Evolutionary conservation across 2,113 vertebrate genomes (phyloP).

Genomic region (Oryzias curvinotus): DNA sequence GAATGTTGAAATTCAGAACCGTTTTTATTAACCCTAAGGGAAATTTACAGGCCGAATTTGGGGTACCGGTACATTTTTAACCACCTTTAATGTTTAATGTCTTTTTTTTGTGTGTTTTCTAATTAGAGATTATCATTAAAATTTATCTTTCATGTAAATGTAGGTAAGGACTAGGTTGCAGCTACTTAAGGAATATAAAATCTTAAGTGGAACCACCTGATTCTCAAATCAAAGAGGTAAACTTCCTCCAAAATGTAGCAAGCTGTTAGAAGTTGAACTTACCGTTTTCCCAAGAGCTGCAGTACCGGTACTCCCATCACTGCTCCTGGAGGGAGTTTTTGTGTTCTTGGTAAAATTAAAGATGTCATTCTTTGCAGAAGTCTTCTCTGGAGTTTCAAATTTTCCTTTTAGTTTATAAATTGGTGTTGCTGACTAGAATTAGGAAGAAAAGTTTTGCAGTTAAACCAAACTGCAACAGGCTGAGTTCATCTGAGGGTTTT

Average conservation of each 20-base stretch:
- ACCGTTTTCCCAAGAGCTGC: constrained; percentile 20
- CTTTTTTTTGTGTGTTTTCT: too few species aligned
- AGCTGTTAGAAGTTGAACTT: constrained; percentile 21
- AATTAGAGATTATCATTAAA: too few species aligned
- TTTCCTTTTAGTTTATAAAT: constrained; percentile 21
- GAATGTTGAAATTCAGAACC: too few species aligned
- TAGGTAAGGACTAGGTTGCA: too few species aligned
- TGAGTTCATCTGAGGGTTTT: neutral
- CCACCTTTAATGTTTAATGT: too few species aligned
- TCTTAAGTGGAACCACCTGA: neutral
- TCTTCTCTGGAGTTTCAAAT: constrained; percentile 33
- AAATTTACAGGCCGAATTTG: too few species aligned
- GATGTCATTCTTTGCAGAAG: constrained; percentile 27
- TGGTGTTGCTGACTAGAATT: constrained; percentile 23
- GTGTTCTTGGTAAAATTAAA: constrained; percentile 46
- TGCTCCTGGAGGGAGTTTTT: constrained; percentile 34
- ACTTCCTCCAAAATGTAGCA: neutral
- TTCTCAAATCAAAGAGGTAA: neutral
- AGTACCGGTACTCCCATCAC: neutral
- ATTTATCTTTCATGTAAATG: too few species aligned
- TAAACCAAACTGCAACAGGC: neutral
- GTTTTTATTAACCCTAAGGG: too few species aligned
- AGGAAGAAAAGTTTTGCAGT: neutral
- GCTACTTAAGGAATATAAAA: too few species aligned
- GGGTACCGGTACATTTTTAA: too few species aligned